Evolutionary conservation across 1,140 invertebrate species (phyloP), one percentile per base, ranked within the genome.

Genomic region (Drosophila kohkoa): DNA sequence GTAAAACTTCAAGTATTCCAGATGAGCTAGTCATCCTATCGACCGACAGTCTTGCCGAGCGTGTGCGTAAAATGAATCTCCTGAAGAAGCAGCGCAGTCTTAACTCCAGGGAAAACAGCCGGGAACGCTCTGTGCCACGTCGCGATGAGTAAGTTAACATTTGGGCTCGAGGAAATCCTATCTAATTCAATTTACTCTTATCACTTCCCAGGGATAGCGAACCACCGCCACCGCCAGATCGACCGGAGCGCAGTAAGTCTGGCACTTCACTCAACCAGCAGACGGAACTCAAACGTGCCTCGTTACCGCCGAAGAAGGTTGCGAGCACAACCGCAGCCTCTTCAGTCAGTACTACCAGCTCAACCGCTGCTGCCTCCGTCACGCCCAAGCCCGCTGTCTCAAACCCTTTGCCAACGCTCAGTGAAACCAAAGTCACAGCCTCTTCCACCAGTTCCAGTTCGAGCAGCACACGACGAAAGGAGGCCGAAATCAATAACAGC

Each of bases 31-130:
- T 93, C 68, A 94, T 95, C 79, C 94, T 92, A 76, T 94, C 94
- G 75, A 94, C 93, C 79, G 94, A 94, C 92, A 94, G 94, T 68
- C 92, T 95, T 55, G 94, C 94, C 32, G 94, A 94, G 92, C 93
- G 94, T 77, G 94, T 94, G 52, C 93, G 94, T 78, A 95, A 95
- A 94, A 95, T 95, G 94, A 93, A 95, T 85, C 88, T 94, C 64
- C 91, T 94, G 13, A 95, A 95, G 89, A 92, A 92, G 41, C 90
- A 92, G 63, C 90, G 88, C 16, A 94, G 94, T 82, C 93, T 94
- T 49, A 93, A 93, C 43, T 94, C 93, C 80, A 65, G 93, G 71
- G 94, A 94, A 74, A 92, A 93, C 43, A 94, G 93, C 91, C 77
- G 93, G 74, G 94, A 94, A 72, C 77, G 91, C 20, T 91, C 91